These are phyloP conservation scores for Miniopterus natalensis DNA, from an alignment of 2,113 vertebrate species.

Conservation along the genomic window DNA sequence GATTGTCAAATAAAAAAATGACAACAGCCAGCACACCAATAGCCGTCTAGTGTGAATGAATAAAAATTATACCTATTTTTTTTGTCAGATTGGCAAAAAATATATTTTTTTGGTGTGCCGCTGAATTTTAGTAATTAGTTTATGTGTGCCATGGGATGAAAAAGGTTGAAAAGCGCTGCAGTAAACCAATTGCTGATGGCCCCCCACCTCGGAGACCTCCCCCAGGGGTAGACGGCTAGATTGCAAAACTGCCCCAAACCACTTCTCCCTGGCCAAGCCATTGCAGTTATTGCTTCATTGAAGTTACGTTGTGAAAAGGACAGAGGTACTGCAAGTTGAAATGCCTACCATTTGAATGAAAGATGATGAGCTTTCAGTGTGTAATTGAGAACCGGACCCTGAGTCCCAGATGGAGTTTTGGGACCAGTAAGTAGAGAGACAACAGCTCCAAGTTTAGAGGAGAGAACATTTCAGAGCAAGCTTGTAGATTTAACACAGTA, in stretches of 20 bases:
- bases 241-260: background rate
- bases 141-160: background rate
- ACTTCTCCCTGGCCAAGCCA: background rate
- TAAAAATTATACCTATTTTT: background rate
- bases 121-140: background rate
- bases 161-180: background rate
- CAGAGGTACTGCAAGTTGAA: background rate
- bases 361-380: background rate
- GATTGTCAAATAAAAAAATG: background rate
- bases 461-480: constrained; percentile 54
- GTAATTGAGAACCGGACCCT: background rate
- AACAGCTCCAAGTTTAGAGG: background rate
- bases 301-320: background rate
- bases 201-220: background rate
- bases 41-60: background rate
- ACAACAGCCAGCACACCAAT: background rate
- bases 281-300: constrained; percentile 41
- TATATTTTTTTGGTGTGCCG: background rate
- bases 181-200: background rate
- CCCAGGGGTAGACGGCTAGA: background rate
- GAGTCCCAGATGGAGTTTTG: constrained; percentile 31
- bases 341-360: background rate
- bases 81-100: background rate
- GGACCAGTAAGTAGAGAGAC: constrained; percentile 7
- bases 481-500: constrained; percentile 18